Evolutionary conservation across 1,140 invertebrate species (phyloP).

Genomic region (Rhopalosiphum maidis): DNA sequence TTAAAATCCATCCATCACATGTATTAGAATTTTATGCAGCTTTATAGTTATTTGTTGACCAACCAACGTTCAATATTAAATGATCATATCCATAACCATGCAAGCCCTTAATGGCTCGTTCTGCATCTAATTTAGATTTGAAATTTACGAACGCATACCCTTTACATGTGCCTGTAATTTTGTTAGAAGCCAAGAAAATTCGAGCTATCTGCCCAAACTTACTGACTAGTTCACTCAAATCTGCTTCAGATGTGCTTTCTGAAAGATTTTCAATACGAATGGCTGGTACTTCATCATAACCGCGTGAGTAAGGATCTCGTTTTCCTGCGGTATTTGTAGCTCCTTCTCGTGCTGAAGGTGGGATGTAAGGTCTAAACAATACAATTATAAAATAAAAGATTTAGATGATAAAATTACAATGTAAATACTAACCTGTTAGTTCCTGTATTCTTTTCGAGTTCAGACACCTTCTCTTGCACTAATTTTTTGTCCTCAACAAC

Average conservation of each 20-base stretch:
- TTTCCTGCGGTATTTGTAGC: slow-evolving; percentile 75
- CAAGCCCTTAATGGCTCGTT: slow-evolving; percentile 85
- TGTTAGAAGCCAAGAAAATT: slow-evolving; percentile 89
- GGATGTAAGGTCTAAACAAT: slow-evolving; percentile 74
- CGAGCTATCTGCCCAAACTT: slow-evolving; percentile 87
- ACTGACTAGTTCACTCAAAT: slow-evolving; percentile 95
- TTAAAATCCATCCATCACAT: not conserved
- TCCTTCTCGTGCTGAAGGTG: slow-evolving; percentile 86
- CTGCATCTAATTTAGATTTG: slow-evolving; percentile 86
- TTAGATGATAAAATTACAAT: not conserved
- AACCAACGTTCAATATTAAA: slow-evolving; percentile 97
- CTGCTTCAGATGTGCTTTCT: slow-evolving; percentile 92
- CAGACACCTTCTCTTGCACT: slow-evolving; percentile 20
- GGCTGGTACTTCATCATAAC: slow-evolving; percentile 81
- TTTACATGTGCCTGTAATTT: slow-evolving; percentile 81
- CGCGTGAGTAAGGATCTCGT: slow-evolving; percentile 70
- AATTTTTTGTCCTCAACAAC: slow-evolving; percentile 61
- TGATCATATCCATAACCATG: slow-evolving; percentile 98
- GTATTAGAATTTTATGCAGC: slow-evolving; percentile 33
- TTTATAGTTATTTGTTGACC: slow-evolving; percentile 82
- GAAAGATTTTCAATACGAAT: slow-evolving; percentile 97
- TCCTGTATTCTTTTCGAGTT: slow-evolving; percentile 61
- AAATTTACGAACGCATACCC: slow-evolving; percentile 98
- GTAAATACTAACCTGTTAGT: slow-evolving; percentile 64
- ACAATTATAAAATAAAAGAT: not conserved